Evolutionary conservation across 2,797 vertebrate genomes (phyloP), one percentile per base, ranked within the genome.

Genomic region (Uromys caudimaculatus): DNA sequence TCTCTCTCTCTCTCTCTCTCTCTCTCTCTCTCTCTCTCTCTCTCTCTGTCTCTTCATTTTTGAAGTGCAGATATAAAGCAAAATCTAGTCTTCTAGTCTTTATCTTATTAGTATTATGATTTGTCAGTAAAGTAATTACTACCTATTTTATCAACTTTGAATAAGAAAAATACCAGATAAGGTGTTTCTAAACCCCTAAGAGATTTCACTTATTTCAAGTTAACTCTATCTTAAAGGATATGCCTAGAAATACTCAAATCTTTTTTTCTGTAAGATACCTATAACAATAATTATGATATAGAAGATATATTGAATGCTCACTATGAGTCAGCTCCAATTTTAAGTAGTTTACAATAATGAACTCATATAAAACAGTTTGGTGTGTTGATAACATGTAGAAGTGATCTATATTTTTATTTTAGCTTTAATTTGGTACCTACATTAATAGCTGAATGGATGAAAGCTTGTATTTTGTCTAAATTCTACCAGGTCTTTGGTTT

Each of bases 321-420:
- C 9, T 83, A 9, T 78, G 76, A 54, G 50, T 29, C 56, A 56
- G 19, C 62, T 58, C 69, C 1, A 93, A 21, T 89, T 83, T 77
- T 88, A 95, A 94, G 41, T 86, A 91, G 41, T 60, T 94, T 64
- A n/a, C 2, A 92, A 41, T 67, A 95, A 84, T 71, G 79, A 90
- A 44, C 73, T 19, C 27, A 76, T 69, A 76, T 93, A 76, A 81
- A 56, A 50, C 58, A 90, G 44, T 50, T 76, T 81, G 44, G 41
- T 94, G 3, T 79, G 6, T 16, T 5, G 76, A 60, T 64, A 84
- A 64, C 16, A 67, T 85, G 56, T 83, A 14, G 23, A 96, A 83
- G 71, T 89, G 12, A 35, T 85, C 62, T 91, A 24, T 78, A 78
- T 87, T 71, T 93, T 41, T 27, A 60, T 60, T 91, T 82, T 10